Conservation (phyloP, 2,797 vertebrate species). For the Tadarida brasiliensis region DNA sequence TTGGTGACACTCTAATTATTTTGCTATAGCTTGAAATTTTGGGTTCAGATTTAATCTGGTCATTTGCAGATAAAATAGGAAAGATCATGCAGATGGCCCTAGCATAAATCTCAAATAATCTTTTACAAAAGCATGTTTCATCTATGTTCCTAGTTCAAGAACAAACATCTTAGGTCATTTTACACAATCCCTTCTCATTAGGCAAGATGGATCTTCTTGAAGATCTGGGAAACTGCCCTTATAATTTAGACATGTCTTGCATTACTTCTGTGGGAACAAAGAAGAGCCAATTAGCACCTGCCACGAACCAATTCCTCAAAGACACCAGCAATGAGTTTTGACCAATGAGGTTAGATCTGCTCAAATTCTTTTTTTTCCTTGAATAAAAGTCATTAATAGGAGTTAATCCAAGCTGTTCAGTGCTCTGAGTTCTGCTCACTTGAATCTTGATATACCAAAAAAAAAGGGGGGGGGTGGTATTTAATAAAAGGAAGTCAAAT, state of each 20-base stretch:
- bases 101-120: neutral
- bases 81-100: neutral
- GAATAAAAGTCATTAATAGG: conserved; percentile 42
- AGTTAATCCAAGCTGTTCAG: neutral
- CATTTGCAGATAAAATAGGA: conserved; percentile 27
- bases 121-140: neutral
- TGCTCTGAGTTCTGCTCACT: conserved; percentile 4
- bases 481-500: conserved; percentile 35
- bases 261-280: neutral
- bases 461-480: neutral
- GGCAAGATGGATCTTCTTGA: neutral
- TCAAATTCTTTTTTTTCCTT: conserved; percentile 4
- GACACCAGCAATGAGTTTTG: neutral
- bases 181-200: neutral
- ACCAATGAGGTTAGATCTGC: neutral
- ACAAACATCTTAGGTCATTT: conserved; percentile 48
- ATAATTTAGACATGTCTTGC: neutral
- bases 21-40: neutral
- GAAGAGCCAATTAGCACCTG: neutral
- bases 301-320: conserved; percentile 17
- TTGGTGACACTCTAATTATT: neutral
- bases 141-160: conserved; percentile 3
- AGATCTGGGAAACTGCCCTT: neutral
- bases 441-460: neutral
- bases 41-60: conserved; percentile 13